These are phyloP conservation scores for Caenorhabditis zanzibari DNA, from an alignment of 2,888 invertebrate species.

Conservation along the genomic window DNA sequence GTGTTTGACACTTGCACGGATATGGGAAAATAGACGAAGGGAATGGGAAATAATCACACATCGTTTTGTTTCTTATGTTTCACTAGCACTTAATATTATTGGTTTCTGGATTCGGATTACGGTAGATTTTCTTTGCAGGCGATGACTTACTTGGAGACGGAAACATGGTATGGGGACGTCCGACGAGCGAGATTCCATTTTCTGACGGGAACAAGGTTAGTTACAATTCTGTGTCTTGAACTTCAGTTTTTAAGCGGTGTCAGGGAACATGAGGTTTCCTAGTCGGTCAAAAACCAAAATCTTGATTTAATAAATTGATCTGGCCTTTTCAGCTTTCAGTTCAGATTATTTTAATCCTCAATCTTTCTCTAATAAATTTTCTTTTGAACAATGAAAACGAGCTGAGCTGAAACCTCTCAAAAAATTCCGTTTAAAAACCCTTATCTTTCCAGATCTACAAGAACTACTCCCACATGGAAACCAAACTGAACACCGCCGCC, in stretches of 20 bases:
- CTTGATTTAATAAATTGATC: neutral
- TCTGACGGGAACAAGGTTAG: conserved; percentile 64
- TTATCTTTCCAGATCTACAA: conserved; percentile 52
- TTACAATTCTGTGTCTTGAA: neutral
- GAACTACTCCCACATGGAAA: conserved; percentile 72
- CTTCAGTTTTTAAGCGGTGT: no score
- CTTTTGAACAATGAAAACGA: neutral
- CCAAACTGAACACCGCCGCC: conserved; percentile 67
- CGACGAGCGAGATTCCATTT: conserved; percentile 69
- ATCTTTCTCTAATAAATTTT: neutral
- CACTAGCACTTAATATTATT: conserved; percentile 5
- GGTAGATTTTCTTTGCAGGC: conserved; percentile 55
- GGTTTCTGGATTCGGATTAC: neutral
- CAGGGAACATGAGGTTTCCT: no score
- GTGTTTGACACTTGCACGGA: conserved; percentile 43
- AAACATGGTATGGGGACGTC: conserved; percentile 70
- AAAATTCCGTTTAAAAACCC: neutral
- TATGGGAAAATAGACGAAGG: neutral
- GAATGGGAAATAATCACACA: neutral
- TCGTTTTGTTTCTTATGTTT: conserved; percentile 1
- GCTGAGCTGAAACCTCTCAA: neutral
- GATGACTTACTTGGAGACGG: conserved; percentile 71
- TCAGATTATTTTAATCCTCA: neutral
- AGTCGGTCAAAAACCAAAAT: no score
- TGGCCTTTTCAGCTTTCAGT: neutral